These are phyloP conservation scores for Luffia ferchaultella DNA, from an alignment of 2,888 invertebrate species.

Conservation along the genomic window DNA sequence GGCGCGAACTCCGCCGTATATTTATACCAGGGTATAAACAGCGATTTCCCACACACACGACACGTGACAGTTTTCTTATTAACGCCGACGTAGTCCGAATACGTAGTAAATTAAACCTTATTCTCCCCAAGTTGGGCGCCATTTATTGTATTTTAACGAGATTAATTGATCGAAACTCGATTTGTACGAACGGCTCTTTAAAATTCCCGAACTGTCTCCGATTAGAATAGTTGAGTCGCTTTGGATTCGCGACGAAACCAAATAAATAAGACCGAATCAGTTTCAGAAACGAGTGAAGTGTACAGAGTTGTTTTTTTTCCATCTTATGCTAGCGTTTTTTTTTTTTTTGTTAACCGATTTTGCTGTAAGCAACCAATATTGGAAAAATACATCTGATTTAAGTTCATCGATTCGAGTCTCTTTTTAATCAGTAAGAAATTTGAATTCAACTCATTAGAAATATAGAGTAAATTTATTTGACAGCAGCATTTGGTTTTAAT, in stretches of 20 bases:
- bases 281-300: no score
- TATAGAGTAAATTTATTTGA: no score
- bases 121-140: slow-evolving; percentile 26
- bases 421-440: not conserved
- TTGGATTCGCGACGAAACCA: not conserved
- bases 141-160: slow-evolving; percentile 56
- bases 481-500: no score
- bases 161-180: slow-evolving; percentile 49
- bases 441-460: no score
- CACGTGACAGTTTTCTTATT: slow-evolving; percentile 23
- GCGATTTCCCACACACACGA: slow-evolving; percentile 22
- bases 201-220: slow-evolving; percentile 20
- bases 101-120: not conserved
- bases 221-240: slow-evolving; percentile 13
- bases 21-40: slow-evolving; percentile 18
- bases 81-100: slow-evolving; percentile 20
- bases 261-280: no score
- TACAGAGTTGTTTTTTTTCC: no score
- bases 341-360: not conserved
- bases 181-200: slow-evolving; percentile 25
- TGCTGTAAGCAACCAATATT: not conserved
- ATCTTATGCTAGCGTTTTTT: no score
- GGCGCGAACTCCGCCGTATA: slow-evolving; percentile 6
- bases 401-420: not conserved
- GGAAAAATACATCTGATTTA: not conserved